Conservation (phyloP, 2,797 vertebrate genomes). For the Onychomys arenicola region DNA sequence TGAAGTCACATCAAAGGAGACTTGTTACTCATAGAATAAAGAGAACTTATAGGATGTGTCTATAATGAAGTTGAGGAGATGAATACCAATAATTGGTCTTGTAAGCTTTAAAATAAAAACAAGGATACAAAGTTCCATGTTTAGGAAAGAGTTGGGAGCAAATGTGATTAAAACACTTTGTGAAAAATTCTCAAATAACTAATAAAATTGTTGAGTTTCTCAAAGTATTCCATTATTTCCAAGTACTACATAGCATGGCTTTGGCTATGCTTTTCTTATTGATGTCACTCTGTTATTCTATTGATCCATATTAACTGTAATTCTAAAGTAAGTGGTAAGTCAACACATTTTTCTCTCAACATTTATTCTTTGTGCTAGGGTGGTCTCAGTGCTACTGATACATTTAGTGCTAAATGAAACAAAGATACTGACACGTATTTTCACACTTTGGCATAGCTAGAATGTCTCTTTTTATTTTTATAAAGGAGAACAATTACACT, state of each 20-base stretch:
- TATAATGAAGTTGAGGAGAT: background rate
- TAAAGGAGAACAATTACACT: background rate
- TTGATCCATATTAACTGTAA: background rate
- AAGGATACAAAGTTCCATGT: background rate
- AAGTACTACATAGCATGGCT: background rate
- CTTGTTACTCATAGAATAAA: background rate
- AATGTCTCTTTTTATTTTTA: background rate
- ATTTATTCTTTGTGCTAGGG: background rate
- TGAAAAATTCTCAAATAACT: background rate
- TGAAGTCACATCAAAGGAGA: background rate
- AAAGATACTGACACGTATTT: background rate
- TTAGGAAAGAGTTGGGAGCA: background rate
- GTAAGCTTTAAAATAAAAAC: background rate
- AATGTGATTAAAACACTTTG: background rate
- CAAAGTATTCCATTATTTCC: background rate
- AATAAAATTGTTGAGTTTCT: background rate
- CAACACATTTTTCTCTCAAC: background rate
- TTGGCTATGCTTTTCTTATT: background rate
- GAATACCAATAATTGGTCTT: background rate
- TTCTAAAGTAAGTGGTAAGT: background rate
- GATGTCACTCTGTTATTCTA: background rate
- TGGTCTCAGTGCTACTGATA: background rate
- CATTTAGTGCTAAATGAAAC: background rate
- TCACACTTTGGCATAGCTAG: background rate
- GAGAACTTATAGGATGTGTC: background rate